phyloP scores from a whole-genome alignment of 2,888 invertebrate genomes.

The Ephialtes manifestator region DNA sequence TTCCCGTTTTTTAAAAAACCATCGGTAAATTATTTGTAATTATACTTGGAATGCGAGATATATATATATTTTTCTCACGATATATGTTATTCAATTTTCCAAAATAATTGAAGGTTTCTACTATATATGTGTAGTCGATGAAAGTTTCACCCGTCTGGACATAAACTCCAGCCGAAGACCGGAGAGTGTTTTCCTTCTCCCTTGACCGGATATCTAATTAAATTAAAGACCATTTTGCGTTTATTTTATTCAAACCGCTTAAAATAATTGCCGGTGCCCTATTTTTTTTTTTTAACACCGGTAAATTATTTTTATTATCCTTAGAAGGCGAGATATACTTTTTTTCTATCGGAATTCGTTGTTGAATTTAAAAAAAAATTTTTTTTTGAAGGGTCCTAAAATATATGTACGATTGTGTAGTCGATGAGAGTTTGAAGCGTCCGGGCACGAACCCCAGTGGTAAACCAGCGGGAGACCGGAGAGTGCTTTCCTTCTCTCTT shows the following conservation, averaged over 20 bases:
- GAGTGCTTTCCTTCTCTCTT: slow-evolving; percentile 17
- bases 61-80: too few species aligned
- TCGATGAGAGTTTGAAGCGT: slow-evolving; percentile 13
- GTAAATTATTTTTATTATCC: too few species aligned
- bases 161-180: not conserved
- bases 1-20: too few species aligned
- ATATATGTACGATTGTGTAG: not conserved
- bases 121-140: slow-evolving; percentile 10
- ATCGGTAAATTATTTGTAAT: too few species aligned
- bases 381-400: not conserved
- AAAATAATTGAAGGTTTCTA: too few species aligned
- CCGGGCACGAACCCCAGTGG: not conserved
- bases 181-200: slow-evolving; percentile 2
- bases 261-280: too few species aligned
- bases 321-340: not conserved
- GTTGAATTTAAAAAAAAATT: not conserved
- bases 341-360: not conserved
- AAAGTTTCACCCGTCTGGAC: slow-evolving; percentile 3
- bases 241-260: too few species aligned
- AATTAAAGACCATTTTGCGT: too few species aligned
- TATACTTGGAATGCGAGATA: too few species aligned
- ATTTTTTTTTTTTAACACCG: too few species aligned
- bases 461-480: not conserved
- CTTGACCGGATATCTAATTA: slow-evolving; percentile 42
- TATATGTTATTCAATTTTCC: too few species aligned